Evolutionary conservation across 2,113 vertebrate genomes (phyloP).

Genomic region (Ptychochromis oligacanthus): DNA sequence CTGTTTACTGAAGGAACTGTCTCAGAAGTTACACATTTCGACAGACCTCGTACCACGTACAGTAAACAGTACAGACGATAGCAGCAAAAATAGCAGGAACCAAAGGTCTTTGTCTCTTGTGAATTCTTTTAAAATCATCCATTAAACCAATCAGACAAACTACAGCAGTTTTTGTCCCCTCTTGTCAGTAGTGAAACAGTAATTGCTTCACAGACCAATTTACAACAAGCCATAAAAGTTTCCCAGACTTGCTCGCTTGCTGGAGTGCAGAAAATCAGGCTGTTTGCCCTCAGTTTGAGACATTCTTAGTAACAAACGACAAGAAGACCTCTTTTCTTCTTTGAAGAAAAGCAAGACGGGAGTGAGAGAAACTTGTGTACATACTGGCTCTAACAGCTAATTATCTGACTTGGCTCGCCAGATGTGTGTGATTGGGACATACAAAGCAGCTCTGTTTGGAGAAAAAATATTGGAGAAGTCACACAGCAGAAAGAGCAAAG

Average conservation of each 20-base stretch:
- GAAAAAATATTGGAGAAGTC: constrained; percentile 61
- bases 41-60: not conserved
- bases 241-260: constrained; percentile 46
- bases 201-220: constrained; percentile 72
- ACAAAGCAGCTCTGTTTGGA: constrained; percentile 71
- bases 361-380: constrained; percentile 75
- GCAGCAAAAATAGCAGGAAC: not conserved
- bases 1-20: not conserved
- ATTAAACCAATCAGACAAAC: constrained; percentile 56
- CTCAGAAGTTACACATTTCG: not conserved
- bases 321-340: constrained; percentile 69
- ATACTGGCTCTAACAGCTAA: constrained; percentile 68
- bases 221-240: constrained; percentile 77
- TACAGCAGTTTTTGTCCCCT: constrained; percentile 48
- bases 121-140: constrained; percentile 63
- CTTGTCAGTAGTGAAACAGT: constrained; percentile 46
- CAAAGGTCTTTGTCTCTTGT: constrained; percentile 45
- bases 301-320: constrained; percentile 71
- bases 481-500: constrained; percentile 13
- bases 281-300: constrained; percentile 73
- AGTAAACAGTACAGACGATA: constrained; percentile 4
- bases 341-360: constrained; percentile 71
- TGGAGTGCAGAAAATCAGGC: constrained; percentile 61
- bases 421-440: constrained; percentile 69
- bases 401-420: constrained; percentile 67